Evolutionary conservation across 2,888 invertebrate genomes (phyloP).

Genomic region (Zaprionus obscuricornis): DNA sequence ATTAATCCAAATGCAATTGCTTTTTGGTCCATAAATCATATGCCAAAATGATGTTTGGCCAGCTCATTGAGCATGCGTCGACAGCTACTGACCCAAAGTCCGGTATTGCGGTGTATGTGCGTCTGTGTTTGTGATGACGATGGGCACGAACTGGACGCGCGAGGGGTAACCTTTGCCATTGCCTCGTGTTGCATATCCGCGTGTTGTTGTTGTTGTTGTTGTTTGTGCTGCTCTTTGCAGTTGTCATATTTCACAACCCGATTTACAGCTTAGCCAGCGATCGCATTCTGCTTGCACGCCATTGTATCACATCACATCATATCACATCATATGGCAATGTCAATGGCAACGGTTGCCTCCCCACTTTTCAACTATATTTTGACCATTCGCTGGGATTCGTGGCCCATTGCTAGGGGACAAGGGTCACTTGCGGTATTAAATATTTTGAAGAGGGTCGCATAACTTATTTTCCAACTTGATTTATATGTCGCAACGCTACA

Average conservation of each 20-base stretch:
- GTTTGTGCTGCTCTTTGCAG: constrained; percentile 24
- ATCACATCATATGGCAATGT: too few species aligned
- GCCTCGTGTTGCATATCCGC: constrained; percentile 4
- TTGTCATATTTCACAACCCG: constrained; percentile 60
- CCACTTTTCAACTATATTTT: constrained; percentile 48
- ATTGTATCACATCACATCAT: too few species aligned
- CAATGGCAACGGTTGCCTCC: constrained; percentile 16
- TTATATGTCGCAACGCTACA: constrained; percentile 48
- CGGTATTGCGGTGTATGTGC: constrained; percentile 34
- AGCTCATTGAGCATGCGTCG: constrained; percentile 53
- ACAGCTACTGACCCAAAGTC: constrained; percentile 62
- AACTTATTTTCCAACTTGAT: constrained; percentile 64
- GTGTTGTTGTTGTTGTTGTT: neutral
- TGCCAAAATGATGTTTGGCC: constrained; percentile 28
- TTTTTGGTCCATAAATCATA: constrained; percentile 55
- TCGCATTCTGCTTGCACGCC: too few species aligned
- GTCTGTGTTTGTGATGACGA: too few species aligned
- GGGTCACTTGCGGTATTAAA: constrained; percentile 82
- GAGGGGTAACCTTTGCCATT: constrained; percentile 79
- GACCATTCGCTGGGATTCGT: constrained; percentile 31
- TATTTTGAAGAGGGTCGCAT: constrained; percentile 81
- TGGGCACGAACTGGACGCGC: constrained; percentile 79
- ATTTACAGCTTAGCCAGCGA: constrained; percentile 64
- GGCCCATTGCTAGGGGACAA: constrained; percentile 67
- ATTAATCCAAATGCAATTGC: constrained; percentile 63